Evolutionary conservation across 1,140 invertebrate genomes (phyloP).

Genomic region (Atta texana): DNA sequence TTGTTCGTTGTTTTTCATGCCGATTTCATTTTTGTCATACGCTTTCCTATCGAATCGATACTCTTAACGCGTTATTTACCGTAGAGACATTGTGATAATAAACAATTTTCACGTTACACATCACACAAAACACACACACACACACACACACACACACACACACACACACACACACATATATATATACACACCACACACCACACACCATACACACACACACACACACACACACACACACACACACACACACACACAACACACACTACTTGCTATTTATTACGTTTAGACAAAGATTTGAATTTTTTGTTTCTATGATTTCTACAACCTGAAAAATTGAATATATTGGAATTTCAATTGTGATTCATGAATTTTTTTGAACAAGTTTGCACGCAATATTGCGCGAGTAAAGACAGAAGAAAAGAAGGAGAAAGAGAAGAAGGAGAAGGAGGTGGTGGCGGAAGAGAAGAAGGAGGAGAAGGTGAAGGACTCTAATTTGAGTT

Average conservation of each 20-base stretch:
- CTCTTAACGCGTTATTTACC: slow-evolving; percentile 13
- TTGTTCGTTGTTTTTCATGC: neutral
- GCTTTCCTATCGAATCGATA: neutral
- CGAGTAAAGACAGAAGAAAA: slow-evolving; percentile 51
- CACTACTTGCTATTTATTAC: neutral
- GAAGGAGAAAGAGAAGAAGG: slow-evolving; percentile 20
- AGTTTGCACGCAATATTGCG: slow-evolving; percentile 51
- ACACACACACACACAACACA: no score
- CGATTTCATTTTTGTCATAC: neutral
- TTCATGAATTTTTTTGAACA: slow-evolving; percentile 35
- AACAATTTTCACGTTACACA: neutral
- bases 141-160: no score
- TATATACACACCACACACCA: no score
- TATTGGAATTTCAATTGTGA: slow-evolving; percentile 8
- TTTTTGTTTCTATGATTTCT: neutral
- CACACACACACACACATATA: no score
- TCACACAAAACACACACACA: no score
- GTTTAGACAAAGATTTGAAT: neutral
- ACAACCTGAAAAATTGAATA: neutral
- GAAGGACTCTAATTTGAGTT: slow-evolving; percentile 63
- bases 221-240: no score
- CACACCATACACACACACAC: no score
- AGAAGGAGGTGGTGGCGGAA: slow-evolving; percentile 34
- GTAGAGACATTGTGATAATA: neutral
- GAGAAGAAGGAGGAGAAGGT: slow-evolving; percentile 49